Percentiles rank a stretch among this genome's conserved stretches.
Conservation (phyloP, 1,140 invertebrate species). For the Trachelipus rathkii region DNA sequence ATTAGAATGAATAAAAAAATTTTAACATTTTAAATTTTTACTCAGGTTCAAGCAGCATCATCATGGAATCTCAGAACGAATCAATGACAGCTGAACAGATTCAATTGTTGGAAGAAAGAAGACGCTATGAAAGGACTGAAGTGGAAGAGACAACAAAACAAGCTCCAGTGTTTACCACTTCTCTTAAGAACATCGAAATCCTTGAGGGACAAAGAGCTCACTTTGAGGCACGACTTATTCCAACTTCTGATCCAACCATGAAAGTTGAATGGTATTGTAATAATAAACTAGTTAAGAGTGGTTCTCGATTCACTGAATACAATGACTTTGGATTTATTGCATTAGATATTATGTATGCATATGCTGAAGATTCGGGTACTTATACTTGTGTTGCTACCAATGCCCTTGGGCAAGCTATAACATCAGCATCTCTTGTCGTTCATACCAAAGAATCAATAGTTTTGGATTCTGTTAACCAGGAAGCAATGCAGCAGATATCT, state of each 20-base stretch:
- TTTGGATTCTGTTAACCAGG: conserved; percentile 68
- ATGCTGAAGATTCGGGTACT: conserved; percentile 85
- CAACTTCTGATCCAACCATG: conserved; percentile 92
- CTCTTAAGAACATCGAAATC: conserved; percentile 82
- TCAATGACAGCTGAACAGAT: conserved; percentile 73
- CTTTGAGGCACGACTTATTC: conserved; percentile 91
- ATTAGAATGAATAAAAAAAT: too few relatives aligned
- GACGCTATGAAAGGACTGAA: conserved; percentile 68
- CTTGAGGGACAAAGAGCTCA: conserved; percentile 93
- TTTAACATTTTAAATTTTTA: conserved; percentile 16
- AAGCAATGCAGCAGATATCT: conserved; percentile 69
- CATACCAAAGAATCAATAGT: conserved; percentile 77
- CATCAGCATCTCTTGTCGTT: conserved; percentile 61
- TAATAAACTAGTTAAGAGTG: conserved; percentile 75
- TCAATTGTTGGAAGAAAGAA: conserved; percentile 77
- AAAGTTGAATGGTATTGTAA: conserved; percentile 98
- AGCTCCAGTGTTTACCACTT: conserved; percentile 84
- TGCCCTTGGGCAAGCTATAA: conserved; percentile 78
- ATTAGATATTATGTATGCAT: conserved; percentile 82
- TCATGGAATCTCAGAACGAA: conserved; percentile 79
- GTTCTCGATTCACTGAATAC: conserved; percentile 70
- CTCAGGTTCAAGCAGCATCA: conserved; percentile 53
- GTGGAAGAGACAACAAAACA: conserved; percentile 75
- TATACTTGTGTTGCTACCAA: conserved; percentile 86
- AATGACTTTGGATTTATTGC: conserved; percentile 93